Conservation (phyloP, 2,113 vertebrate species). For the Deroptyus accipitrinus region DNA sequence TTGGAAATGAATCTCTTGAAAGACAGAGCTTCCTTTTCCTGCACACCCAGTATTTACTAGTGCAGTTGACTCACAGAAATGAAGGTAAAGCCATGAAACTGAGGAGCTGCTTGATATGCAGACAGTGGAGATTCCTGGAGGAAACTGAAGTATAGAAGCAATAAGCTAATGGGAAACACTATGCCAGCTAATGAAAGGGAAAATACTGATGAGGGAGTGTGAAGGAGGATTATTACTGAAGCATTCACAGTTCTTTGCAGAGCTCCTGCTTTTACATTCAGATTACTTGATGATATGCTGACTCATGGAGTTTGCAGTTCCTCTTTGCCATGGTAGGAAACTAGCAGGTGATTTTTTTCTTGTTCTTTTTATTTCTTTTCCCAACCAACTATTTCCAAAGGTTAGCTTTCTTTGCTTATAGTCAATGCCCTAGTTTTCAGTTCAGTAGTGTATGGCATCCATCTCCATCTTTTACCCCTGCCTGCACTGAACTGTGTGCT, state of each 20-base stretch:
- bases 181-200: not conserved
- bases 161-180: not conserved
- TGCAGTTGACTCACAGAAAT: not conserved
- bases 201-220: not conserved
- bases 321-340: not conserved
- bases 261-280: slow-evolving; percentile 18
- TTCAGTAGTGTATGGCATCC: not conserved
- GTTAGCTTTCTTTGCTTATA: not conserved
- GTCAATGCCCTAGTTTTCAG: not conserved
- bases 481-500: not conserved
- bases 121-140: not conserved
- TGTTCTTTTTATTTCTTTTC: not conserved
- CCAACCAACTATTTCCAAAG: not conserved
- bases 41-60: not conserved
- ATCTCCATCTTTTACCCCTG: not conserved
- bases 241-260: not conserved
- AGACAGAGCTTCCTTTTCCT: not conserved
- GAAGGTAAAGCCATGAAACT: not conserved
- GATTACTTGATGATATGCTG: not conserved
- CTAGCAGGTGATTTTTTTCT: not conserved
- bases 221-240: not conserved
- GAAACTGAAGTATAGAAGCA: not conserved
- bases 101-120: not conserved
- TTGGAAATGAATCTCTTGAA: not conserved
- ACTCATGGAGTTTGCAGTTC: slow-evolving; percentile 22